Base-by-base conservation (phyloP, 2,113 vertebrate species). In the Copsychus sechellarum region DNA sequence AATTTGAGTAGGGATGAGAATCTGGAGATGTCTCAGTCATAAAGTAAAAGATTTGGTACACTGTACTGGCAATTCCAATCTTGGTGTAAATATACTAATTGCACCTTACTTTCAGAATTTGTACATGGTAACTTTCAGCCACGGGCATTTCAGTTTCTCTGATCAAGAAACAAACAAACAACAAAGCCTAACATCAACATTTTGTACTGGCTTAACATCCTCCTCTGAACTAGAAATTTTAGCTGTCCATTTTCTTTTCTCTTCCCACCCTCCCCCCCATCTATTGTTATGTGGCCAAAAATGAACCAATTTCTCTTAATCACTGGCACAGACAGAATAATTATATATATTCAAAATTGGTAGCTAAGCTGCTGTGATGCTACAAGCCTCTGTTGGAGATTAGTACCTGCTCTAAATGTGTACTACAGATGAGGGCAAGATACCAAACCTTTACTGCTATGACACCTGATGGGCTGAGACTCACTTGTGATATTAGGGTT, bases 401-500 rank as follows among this genome's bases (percentile, higher is more conserved):
- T 53, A 48, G 58, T 81, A 78, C 50, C 60, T 90, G 67, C 33
- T 71, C 66, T 66, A 86, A 92, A 26, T 73, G 71, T 11, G 45
- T 28, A 6, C 22, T 67, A 16, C 38, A 74, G 67, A 90, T 29
- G 65, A 88, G 34, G 14, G 65, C 22, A 73, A 73, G 71, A 90
- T 18, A 67, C 5, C 81, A 47, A 85, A 88, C 38, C 26, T 33
- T 45, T 31, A n/a, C 33, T 76, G 69, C 83, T 50, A 10, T 12
- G 40, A 60, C 64, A 72, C 58, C 88, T 91, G 78, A 78, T 71
- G 71, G 74, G 74, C 72, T 94, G 91, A 80, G 90, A 87, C 64
- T 94, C 85, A 50, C 34, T 90, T 38, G 88, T 0, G 0, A 83
- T 40, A 92, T 76, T 36, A 87, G n/a, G 36, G 23, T 48, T 88